A percentile compares a stretch with the other conserved stretches of the same genome.
Conservation (phyloP, 2,113 vertebrate genomes). For the Phaethornis superciliosus region DNA sequence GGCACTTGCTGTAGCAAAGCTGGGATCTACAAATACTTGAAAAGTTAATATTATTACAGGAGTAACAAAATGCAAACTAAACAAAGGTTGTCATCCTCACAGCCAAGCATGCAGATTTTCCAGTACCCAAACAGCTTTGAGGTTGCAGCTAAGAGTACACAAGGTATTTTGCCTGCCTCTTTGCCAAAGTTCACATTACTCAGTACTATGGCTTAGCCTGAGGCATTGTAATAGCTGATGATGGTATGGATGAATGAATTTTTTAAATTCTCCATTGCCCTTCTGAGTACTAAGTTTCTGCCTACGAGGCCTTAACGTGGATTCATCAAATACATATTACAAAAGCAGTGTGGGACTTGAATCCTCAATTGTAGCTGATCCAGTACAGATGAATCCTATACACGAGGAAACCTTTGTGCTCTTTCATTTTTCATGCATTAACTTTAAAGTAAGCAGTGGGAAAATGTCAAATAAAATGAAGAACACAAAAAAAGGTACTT, state of each 20-base stretch:
- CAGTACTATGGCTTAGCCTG: background rate
- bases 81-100: background rate
- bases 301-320: background rate
- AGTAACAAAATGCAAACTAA: background rate
- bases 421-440: constrained; percentile 27
- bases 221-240: background rate
- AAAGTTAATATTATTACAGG: background rate
- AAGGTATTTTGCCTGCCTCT: background rate
- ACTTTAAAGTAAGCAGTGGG: constrained; percentile 26
- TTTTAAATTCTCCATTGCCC: constrained; percentile 17
- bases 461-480: constrained; percentile 53
- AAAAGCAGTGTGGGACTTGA: constrained; percentile 36
- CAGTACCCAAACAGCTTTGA: background rate
- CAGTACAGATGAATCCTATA: constrained; percentile 9
- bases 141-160: background rate
- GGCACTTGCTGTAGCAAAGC: background rate
- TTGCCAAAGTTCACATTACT: background rate
- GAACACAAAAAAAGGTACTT: constrained; percentile 4
- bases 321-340: constrained; percentile 35
- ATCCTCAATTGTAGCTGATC: constrained; percentile 8
- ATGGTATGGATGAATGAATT: constrained; percentile 2
- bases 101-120: background rate
- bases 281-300: background rate
- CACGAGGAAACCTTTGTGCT: background rate
- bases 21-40: background rate